Evolutionary conservation across 37 sponge, comb jelly and placozoan genomes (phyloP), one percentile per base, ranked within the genome.

Genomic region (Aplysina aerophoba): DNA sequence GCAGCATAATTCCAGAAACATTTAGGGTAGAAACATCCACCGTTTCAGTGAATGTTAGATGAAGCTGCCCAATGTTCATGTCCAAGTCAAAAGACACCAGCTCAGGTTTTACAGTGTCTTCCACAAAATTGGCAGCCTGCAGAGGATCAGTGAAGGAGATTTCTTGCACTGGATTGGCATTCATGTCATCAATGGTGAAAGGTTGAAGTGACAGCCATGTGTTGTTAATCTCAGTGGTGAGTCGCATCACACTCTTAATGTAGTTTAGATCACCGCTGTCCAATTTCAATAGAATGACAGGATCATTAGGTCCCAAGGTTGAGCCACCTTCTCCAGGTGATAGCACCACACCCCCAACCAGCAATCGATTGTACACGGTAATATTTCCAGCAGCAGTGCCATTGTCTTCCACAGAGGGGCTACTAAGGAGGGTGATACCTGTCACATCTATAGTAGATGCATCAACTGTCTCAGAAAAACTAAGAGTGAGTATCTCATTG

Each of bases 401-500:
- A 44, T 44, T 44, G 59, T 87, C 85, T 40, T 85, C 85, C 0
- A 92, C 0, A 44, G 50, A 8, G 37, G 78, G 78, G 22, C 24
- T 24, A 41, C 78, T 75, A n/a, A 31, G 56, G 78, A 40, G 28
- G 6, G 86, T 90, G 30, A 96, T 86, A 1, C 81, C 86, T 22
- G 30, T 55, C 0, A 92, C 35, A 72, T 87, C 73, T 1, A 96
- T 80, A 39, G 92, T 79, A 1, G 80, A 59, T 25, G 89, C 92
- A 81, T 93, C 85, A 20, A 96, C 86, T 31, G 97, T 94, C 79
- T 96, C 97, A 39, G 91, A 83, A 61, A 96, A 96, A 60, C 82
- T 86, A 34, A 96, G 77, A 0, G 87, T 92, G 22, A 96, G 66
- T 0, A 74, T 57, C 40, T 90, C 94, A n/a, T 17, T 69, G 38